phyloP scores from a whole-genome alignment of 2,113 vertebrate genomes.

The Brienomyrus brachyistius region DNA sequence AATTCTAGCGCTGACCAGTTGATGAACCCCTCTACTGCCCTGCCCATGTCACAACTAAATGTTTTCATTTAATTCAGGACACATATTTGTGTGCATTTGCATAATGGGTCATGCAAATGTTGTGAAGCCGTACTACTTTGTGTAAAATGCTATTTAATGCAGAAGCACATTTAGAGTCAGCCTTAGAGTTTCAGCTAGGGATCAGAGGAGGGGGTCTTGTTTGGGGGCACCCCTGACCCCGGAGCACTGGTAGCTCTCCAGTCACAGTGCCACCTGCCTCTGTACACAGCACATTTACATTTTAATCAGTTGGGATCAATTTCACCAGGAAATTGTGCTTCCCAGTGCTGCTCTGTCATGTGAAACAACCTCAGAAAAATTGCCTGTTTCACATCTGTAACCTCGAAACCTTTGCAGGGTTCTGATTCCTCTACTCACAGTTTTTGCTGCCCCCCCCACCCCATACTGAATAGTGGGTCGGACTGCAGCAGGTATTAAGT shows the following conservation, averaged over 20 bases:
- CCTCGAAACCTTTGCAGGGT: background rate
- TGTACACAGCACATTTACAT: slow-evolving; percentile 51
- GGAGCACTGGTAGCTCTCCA: slow-evolving; percentile 49
- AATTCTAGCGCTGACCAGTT: background rate
- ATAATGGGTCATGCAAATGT: background rate
- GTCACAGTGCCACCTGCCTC: slow-evolving; percentile 41
- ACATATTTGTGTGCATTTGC: background rate
- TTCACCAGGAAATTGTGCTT: slow-evolving; percentile 27
- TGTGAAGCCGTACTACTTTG: background rate
- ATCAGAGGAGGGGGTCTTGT: background rate
- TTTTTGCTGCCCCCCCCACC: no score
- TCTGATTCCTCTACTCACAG: background rate
- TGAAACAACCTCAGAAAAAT: slow-evolving; percentile 4
- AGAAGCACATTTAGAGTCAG: background rate
- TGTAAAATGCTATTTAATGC: background rate
- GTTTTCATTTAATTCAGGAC: background rate
- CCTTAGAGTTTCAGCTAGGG: background rate
- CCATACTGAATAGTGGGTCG: background rate
- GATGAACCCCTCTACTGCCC: background rate
- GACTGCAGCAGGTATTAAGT: background rate
- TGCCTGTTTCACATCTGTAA: background rate
- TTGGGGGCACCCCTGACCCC: slow-evolving; percentile 7
- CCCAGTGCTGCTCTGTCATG: background rate
- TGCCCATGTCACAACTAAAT: background rate
- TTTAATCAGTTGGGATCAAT: slow-evolving; percentile 61